These are phyloP conservation scores for Meles meles DNA, from an alignment of 2,113 vertebrate genomes.

Conservation along the genomic window DNA sequence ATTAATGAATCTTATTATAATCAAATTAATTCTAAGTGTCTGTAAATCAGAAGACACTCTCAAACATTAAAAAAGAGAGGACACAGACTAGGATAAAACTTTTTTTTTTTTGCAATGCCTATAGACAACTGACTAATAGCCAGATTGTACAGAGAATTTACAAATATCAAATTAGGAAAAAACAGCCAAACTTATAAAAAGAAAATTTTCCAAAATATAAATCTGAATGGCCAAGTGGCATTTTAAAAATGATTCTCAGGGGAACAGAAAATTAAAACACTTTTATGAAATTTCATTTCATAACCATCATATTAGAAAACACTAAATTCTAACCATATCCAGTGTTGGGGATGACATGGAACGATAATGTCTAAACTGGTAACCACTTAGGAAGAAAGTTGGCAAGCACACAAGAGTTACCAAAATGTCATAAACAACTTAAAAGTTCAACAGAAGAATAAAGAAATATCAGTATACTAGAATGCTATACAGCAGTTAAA, in stretches of 20 bases:
- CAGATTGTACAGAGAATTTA: not conserved
- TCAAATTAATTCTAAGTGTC: not conserved
- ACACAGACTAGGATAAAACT: not conserved
- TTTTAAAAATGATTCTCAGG: not conserved
- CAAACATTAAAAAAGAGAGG: not conserved
- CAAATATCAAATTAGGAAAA: not conserved
- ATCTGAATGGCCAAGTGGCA: not conserved
- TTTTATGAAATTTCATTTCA: not conserved
- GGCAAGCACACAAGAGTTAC: not conserved
- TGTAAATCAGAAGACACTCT: not conserved
- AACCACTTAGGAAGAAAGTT: not conserved
- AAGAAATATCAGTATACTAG: not conserved
- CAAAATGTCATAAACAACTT: not conserved
- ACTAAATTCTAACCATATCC: not conserved
- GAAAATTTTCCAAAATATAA: conserved; percentile 18
- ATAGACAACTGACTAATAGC: not conserved
- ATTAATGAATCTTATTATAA: not conserved
- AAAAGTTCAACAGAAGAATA: not conserved
- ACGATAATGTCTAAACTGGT: not conserved
- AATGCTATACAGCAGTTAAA: not conserved
- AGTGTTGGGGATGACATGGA: not conserved
- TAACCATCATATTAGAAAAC: not conserved
- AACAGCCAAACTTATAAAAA: not conserved
- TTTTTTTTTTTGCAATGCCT: not conserved
- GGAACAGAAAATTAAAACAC: not conserved